Evolutionary conservation across 2,113 vertebrate genomes (phyloP), one percentile per base, ranked within the genome.

Genomic region (Cricetomys ansorgei): DNA sequence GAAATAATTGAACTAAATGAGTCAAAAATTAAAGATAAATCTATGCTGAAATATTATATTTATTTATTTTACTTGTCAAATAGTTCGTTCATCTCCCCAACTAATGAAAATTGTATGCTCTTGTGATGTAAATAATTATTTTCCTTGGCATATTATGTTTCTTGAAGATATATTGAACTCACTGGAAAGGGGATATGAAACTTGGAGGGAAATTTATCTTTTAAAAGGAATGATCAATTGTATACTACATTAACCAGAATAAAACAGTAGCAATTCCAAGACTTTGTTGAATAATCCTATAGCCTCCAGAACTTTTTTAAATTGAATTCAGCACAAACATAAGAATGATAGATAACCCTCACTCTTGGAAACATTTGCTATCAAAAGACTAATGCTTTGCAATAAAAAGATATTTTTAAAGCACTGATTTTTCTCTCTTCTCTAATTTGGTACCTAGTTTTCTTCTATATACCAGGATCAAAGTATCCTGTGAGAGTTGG

Each of bases 241-340:
- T 53, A 72, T 94, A 83, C 29, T 92, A 21, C 50, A 91, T 53
- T 59, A 45, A 64, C n/a, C 43, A 77, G 29, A 96, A 19, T 86
- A 94, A 96, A 95, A 16, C 0, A 19, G 37, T 8, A 23, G 11
- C 31, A 92, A 43, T 97, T 97, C 93, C 16, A 94, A 81, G 91
- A 92, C 69, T 64, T 21, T 45, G 25, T 0, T 2, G 2, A 23
- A 89, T 25, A 65, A 48, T 72, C 37, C 7, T 25, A 43, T 45
- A 93, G 34, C 17, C 37, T 91, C 43, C 23, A 90, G 48, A 91
- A 50, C 1, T 8, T 88, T 94, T 89, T 10, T 7, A 96, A 96
- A 94, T 55, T 79, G 89, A 73, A 95, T 91, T 97, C 80, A 62
- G 10, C 77, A 70, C 75, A 96, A 97, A 87, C 48, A n/a, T 10